A percentile compares a stretch with the other conserved stretches of the same genome.
Conservation (phyloP, 2,888 invertebrate species). For the Protonemura montana region DNA sequence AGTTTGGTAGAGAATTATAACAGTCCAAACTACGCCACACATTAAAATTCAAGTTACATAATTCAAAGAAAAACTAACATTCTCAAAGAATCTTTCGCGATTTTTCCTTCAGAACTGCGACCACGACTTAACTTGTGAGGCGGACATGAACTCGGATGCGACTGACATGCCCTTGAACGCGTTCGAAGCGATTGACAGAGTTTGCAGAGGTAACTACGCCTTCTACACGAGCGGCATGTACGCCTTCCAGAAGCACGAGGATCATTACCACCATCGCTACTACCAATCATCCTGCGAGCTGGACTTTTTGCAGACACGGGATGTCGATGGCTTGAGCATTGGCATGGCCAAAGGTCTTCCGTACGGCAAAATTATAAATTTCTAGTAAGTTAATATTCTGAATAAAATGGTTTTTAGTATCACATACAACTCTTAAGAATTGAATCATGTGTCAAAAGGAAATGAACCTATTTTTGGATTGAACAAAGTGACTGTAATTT, state of each 20-base stretch:
- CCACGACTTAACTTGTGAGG: neutral
- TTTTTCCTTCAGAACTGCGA: neutral
- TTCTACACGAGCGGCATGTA: conserved; percentile 7
- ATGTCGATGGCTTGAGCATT: neutral
- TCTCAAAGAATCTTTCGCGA: neutral
- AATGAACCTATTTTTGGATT: too few species aligned
- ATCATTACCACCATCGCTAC: neutral
- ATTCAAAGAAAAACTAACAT: too few species aligned
- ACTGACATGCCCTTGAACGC: neutral
- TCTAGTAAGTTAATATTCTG: neutral
- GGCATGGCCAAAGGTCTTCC: neutral
- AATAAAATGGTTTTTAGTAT: too few species aligned
- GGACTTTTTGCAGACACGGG: neutral
- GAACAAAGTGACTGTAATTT: too few species aligned
- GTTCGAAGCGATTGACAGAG: neutral
- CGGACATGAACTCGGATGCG: neutral
- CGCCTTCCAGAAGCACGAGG: conserved; percentile 4
- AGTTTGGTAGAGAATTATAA: too few species aligned
- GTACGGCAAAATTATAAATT: neutral
- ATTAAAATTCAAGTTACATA: too few species aligned
- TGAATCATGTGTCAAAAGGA: too few species aligned
- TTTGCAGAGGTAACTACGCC: neutral
- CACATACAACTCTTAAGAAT: too few species aligned
- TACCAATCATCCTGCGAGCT: neutral
- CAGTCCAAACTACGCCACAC: too few species aligned